These are phyloP conservation scores for Vanessa cardui DNA, from an alignment of 2,888 invertebrate genomes.

Conservation along the genomic window DNA sequence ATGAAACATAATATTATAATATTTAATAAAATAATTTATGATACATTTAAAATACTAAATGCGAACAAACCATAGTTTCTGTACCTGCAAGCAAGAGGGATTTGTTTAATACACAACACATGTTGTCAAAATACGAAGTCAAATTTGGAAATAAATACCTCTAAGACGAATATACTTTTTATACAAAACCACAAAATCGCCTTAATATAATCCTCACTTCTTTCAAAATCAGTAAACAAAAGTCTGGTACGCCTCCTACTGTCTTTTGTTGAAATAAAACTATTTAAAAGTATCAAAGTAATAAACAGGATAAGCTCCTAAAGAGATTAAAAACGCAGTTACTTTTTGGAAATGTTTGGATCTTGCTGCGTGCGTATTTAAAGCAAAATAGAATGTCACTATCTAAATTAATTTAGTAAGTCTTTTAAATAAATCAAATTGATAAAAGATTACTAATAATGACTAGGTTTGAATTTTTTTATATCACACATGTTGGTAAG, in stretches of 20 bases:
- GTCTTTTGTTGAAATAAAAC: neutral
- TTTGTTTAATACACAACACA: neutral
- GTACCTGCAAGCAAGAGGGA: neutral
- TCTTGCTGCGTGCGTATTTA: neutral
- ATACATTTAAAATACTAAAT: neutral
- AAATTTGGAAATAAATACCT: neutral
- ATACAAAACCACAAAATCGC: neutral
- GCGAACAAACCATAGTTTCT: neutral
- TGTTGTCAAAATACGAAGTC: neutral
- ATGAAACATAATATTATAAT: too few species aligned
- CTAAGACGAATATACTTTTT: neutral
- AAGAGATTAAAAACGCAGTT: neutral
- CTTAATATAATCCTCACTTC: constrained; percentile 1
- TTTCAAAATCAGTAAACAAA: constrained; percentile 3
- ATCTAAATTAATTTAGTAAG: too few species aligned
- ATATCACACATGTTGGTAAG: too few species aligned
- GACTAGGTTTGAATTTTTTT: too few species aligned
- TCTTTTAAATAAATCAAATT: too few species aligned
- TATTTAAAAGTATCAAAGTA: neutral
- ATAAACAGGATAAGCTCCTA: neutral
- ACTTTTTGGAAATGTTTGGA: neutral
- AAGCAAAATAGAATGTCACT: too few species aligned
- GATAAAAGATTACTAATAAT: too few species aligned
- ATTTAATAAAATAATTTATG: too few species aligned
- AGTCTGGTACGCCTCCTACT: neutral